Conservation (phyloP, 2,888 invertebrate species). For the Ferrisia virgata region DNA sequence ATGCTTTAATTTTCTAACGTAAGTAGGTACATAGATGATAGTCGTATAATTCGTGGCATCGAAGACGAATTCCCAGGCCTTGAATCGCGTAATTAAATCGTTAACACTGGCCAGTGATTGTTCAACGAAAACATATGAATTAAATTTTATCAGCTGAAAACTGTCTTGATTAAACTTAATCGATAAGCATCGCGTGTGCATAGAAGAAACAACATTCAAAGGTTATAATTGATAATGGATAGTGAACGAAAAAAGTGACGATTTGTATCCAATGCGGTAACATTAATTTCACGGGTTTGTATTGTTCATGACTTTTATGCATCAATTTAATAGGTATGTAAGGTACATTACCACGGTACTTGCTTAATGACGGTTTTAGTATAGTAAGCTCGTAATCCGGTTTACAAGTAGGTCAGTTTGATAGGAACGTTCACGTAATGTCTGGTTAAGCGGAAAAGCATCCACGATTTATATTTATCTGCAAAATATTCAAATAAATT, state of each 20-base stretch:
- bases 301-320: too few species aligned
- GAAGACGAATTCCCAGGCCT: neutral
- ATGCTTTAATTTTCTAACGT: neutral
- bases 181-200: neutral
- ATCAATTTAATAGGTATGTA: too few species aligned
- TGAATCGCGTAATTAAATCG: neutral
- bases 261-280: neutral
- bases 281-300: neutral
- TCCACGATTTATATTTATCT: neutral
- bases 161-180: neutral
- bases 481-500: neutral
- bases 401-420: neutral
- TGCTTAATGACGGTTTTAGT: neutral
- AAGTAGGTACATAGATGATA: too few species aligned
- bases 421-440: neutral
- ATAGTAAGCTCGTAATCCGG: neutral
- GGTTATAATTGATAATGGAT: neutral
- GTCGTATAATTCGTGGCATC: neutral
- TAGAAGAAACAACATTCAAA: neutral
- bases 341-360: too few species aligned
- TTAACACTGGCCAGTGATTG: neutral
- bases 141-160: neutral
- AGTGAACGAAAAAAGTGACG: neutral
- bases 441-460: neutral
- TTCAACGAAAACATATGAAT: neutral